These are phyloP conservation scores for Mesorhabditis sp. DNA, from an alignment of 2,888 invertebrate genomes.

Conservation along the genomic window DNA sequence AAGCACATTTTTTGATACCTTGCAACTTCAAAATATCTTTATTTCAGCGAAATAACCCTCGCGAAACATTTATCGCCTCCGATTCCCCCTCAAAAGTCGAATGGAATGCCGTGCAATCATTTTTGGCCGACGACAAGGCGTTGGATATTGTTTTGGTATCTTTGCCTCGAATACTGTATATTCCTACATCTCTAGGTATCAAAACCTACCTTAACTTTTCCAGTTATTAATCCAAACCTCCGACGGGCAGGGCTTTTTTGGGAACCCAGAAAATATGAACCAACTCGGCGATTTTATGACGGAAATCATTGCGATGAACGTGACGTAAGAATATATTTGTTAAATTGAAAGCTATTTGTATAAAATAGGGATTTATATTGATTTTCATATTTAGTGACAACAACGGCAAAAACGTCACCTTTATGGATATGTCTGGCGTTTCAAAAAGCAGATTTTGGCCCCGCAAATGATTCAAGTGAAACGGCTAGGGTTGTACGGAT, in stretches of 20 bases:
- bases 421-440: conserved; percentile 2
- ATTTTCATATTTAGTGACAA: not conserved
- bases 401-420: not conserved
- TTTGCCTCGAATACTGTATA: no score
- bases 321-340: not conserved
- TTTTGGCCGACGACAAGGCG: not conserved
- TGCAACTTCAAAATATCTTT: no score
- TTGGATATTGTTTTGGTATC: not conserved
- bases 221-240: not conserved
- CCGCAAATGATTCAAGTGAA: not conserved
- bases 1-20: not conserved
- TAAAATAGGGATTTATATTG: not conserved
- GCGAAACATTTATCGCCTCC: not conserved
- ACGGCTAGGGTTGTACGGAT: not conserved
- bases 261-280: not conserved
- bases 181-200: no score
- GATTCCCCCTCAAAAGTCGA: not conserved
- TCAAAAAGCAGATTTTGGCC: conserved; percentile 3
- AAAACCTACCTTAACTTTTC: not conserved
- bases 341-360: no score
- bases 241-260: not conserved
- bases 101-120: conserved; percentile 1
- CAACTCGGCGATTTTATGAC: conserved; percentile 4
- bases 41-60: conserved; percentile 1
- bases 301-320: conserved; percentile 1